Evolutionary conservation across 2,888 invertebrate genomes (phyloP), one percentile per base, ranked within the genome.

Genomic region (Pachliopta kotzebuea): DNA sequence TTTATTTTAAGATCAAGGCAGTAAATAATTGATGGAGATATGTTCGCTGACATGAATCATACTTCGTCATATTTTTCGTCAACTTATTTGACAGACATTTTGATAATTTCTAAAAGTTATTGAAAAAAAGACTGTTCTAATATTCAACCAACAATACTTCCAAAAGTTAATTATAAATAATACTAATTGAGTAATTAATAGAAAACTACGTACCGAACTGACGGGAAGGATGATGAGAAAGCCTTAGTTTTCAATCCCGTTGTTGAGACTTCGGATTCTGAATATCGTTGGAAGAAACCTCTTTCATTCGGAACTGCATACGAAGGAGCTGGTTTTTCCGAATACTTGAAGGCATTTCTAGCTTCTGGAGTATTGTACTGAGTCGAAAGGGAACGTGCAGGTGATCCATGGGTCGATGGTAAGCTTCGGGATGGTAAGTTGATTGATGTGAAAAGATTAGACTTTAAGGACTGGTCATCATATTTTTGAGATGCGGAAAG

Each of bases 251-350:
- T 92, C 56, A 90, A 85, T 20, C 67, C 70, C 24, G 72, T 75
- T 37, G 73, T 68, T 23, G 77, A 73, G 55, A 70, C 69, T 29
- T 86, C 79, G 37, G 93, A 92, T n/a, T 84, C 87, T 42, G 92
- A 92, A 68, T 93, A 93, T 63, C 87, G 88, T 62, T 87, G 84
- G 59, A 92, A 88, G 4, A 71, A 55, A 29, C 71, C 68, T 23
- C 70, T 68, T 57, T 62, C 71, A 65, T 68, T 74, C 1, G 75
- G 75, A 0, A 68, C 72, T 24, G 74, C 76, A 67, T 85, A 85
- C 0, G 77, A 74, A 81, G 81, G 2, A 81, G 78, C 42, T 79
- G 50, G 21, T 9, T 71, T 75, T 63, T 79, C 76, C 29, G 77
- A 72, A 70, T 76, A 77, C 45, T 77, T 77, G 62, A 76, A 75